These are phyloP conservation scores for Cydia strobilella DNA, from an alignment of 1,140 invertebrate species.

Conservation along the genomic window DNA sequence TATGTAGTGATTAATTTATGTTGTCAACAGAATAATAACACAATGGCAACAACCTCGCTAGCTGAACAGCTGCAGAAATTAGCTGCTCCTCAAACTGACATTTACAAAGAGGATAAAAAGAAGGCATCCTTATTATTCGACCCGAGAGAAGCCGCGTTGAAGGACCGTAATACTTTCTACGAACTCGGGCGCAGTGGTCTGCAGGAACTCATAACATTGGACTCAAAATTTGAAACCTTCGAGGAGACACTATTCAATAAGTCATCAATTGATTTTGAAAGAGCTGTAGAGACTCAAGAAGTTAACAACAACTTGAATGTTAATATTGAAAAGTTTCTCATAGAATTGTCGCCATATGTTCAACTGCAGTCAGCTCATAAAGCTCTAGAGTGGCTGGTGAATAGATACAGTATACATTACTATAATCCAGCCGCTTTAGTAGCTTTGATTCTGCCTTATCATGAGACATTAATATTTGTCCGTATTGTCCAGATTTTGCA, in stretches of 20 bases:
- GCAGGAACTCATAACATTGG: constrained; percentile 88
- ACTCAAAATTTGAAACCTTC: constrained; percentile 87
- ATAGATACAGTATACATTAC: constrained; percentile 92
- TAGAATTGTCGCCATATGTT: constrained; percentile 92
- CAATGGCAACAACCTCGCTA: constrained; percentile 85
- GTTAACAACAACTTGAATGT: constrained; percentile 89
- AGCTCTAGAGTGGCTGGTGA: constrained; percentile 95
- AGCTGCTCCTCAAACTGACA: constrained; percentile 87
- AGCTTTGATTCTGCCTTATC: constrained; percentile 92
- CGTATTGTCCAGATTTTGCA: constrained; percentile 89
- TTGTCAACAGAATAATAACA: constrained; percentile 33
- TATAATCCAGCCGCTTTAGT: constrained; percentile 92
- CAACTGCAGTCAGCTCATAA: constrained; percentile 91
- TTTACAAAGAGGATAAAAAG: constrained; percentile 85
- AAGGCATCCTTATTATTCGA: constrained; percentile 92
- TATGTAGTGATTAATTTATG: too few relatives aligned
- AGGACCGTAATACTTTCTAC: constrained; percentile 91
- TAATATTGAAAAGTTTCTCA: constrained; percentile 89
- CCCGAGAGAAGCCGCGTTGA: constrained; percentile 91
- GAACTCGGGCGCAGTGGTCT: constrained; percentile 92
- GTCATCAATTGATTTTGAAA: constrained; percentile 87
- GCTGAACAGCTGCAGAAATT: constrained; percentile 91
- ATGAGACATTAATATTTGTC: constrained; percentile 94
- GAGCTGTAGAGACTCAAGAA: constrained; percentile 87
- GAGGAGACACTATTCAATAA: constrained; percentile 88